Evolutionary conservation across 2,797 vertebrate species (phyloP).

Genomic region (Rhabdophis nuchalis): DNA sequence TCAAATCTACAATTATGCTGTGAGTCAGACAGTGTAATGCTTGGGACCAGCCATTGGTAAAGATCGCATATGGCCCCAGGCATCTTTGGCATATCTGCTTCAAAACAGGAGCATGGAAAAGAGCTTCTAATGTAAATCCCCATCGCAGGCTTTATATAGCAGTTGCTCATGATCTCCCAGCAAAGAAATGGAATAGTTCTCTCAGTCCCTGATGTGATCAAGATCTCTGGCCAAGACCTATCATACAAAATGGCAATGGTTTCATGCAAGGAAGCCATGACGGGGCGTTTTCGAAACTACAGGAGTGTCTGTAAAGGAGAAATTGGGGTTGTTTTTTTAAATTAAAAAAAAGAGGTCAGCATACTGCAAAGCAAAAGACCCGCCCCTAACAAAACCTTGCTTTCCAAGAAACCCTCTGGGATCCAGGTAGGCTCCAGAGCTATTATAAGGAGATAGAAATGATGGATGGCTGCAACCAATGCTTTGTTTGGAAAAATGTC

Average conservation of each 20-base stretch:
- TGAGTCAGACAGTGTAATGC: neutral
- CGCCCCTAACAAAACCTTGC: neutral
- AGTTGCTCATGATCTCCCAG: neutral
- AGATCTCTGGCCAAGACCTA: neutral
- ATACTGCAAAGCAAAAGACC: neutral
- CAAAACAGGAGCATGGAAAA: neutral
- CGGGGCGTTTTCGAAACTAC: neutral
- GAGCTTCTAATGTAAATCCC: neutral
- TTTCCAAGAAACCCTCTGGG: neutral
- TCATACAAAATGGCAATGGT: neutral
- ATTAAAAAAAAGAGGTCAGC: neutral
- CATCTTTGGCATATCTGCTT: neutral
- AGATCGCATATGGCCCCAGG: neutral
- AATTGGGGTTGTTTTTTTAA: neutral
- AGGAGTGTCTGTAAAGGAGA: neutral
- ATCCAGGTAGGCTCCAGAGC: neutral
- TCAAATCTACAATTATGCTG: neutral
- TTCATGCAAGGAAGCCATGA: neutral
- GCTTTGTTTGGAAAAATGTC: neutral
- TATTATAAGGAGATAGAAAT: neutral
- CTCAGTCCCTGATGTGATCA: neutral
- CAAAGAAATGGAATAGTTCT: neutral
- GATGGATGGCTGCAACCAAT: neutral
- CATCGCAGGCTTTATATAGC: neutral
- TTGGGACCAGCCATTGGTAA: neutral